These are phyloP conservation scores for Allygus modestus DNA, from an alignment of 2,888 invertebrate species.

Conservation along the genomic window DNA sequence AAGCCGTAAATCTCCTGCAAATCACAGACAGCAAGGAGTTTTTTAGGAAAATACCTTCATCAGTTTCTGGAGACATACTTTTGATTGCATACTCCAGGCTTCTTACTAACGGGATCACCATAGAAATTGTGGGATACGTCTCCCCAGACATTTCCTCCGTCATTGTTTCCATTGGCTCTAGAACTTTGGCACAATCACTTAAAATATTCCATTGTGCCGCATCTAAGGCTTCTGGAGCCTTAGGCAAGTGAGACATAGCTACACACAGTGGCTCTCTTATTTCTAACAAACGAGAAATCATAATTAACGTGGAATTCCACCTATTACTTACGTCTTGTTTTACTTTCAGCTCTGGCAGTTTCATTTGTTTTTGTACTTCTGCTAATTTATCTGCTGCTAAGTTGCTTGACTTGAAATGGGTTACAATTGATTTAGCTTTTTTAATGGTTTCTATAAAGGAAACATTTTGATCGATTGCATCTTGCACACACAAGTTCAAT, in stretches of 20 bases:
- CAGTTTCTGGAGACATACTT: neutral
- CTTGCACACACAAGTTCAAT: slow-evolving; percentile 64
- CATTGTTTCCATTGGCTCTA: slow-evolving; percentile 33
- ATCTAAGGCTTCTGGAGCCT: neutral
- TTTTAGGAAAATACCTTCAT: slow-evolving; percentile 8
- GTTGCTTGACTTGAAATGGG: slow-evolving; percentile 48
- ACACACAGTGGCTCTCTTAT: slow-evolving; percentile 7
- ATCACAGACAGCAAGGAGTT: neutral
- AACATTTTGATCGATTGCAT: slow-evolving; percentile 4
- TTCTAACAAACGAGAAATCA: slow-evolving; percentile 3
- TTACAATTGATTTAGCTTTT: slow-evolving; percentile 24
- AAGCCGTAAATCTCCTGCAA: slow-evolving; percentile 12
- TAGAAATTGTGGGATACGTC: slow-evolving; percentile 21
- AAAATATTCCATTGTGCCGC: slow-evolving; percentile 1
- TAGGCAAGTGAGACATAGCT: slow-evolving; percentile 18
- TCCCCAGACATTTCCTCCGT: slow-evolving; percentile 54
- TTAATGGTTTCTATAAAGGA: neutral
- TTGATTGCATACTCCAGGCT: slow-evolving; percentile 20
- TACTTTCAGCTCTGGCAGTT: slow-evolving; percentile 18
- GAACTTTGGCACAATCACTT: slow-evolving; percentile 36
- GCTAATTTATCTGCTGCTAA: slow-evolving; percentile 48
- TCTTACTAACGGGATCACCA: slow-evolving; percentile 45
- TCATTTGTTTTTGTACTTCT: slow-evolving; percentile 45
- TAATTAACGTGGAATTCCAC: slow-evolving; percentile 19
- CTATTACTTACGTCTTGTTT: slow-evolving; percentile 23